These are phyloP conservation scores for Heliornis fulica DNA, from an alignment of 2,113 vertebrate species.

Conservation along the genomic window DNA sequence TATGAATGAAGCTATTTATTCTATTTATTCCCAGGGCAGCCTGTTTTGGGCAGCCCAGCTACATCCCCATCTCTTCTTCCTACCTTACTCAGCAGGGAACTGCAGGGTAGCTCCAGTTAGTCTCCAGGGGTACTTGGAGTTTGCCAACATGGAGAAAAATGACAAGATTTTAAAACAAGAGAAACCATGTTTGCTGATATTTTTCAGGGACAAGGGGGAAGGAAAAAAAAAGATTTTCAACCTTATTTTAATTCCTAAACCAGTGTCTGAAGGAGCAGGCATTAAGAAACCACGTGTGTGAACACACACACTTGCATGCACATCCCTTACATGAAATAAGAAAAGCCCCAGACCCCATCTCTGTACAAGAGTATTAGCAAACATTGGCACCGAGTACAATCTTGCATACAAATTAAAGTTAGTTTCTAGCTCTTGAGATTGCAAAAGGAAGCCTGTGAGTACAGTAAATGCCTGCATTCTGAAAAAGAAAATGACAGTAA, in stretches of 20 bases:
- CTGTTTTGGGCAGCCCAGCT: not conserved
- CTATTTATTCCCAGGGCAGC: not conserved
- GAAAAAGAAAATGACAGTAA: not conserved
- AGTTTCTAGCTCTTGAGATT: not conserved
- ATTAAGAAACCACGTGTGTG: fast-evolving
- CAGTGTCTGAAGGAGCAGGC: not conserved
- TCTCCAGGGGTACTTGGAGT: not conserved
- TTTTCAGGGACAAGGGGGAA: not conserved
- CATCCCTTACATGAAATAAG: not conserved
- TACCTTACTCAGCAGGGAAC: not conserved
- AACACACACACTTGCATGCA: not conserved
- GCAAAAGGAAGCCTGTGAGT: not conserved
- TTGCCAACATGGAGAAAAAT: not conserved
- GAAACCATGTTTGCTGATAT: not conserved
- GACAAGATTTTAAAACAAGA: not conserved
- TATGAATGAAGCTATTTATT: not conserved
- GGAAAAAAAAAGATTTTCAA: not conserved
- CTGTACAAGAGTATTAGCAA: not conserved
- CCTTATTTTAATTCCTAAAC: not conserved
- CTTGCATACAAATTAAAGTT: not conserved
- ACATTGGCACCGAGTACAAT: not conserved
- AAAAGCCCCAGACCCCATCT: not conserved
- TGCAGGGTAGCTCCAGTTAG: not conserved
- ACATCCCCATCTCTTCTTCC: not conserved
- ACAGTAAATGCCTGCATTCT: not conserved